Base-by-base conservation (phyloP, 2,888 invertebrate genomes). In the Papilio protenor region DNA sequence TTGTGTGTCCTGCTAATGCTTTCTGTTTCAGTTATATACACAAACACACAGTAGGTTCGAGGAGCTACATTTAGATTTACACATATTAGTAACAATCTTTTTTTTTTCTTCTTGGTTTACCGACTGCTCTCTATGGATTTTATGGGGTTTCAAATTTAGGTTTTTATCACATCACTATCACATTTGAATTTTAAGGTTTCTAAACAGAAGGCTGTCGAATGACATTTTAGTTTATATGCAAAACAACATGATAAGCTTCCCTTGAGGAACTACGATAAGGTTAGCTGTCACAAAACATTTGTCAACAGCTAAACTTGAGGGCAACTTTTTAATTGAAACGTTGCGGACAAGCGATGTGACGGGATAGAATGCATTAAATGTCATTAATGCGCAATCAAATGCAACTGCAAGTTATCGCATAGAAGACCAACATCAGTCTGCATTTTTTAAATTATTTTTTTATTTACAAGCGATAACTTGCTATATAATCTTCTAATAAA, bases 391-490 rank as follows among this genome's bases (percentile, higher is more conserved):
- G 92, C 91, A 89, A 89, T 86, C 83, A 85, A 92, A 92, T 92
- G 89, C 90, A 87, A 85, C 23, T 87, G 91, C 94, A 94, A 94
- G 94, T 92, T 93, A 94, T 94, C 94, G 94, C 93, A 87, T 85
- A 84, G 84, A 84, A 85, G 88, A 90, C 89, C 91, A 92, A 92
- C 93, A 81, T 84, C 84, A 79, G 83, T 85, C 85, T 82, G 81
- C 84, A 88, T 86, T 84, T 85, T 85, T 81, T 84, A 83, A 83
- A 86, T 86, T 87, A 81, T 80, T 90, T 91, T 92, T 91, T 91
- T 81, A n/a, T 89, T 87, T 77, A 85, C 85, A 89, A 91, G 94
- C 95, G 94, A 95, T 95, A 95, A 95, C 95, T 95, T 92, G 93
- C 89, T 92, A 83, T 84, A 86, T 83, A 84, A 87, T 89, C 89